Percentiles rank a stretch among this genome's conserved stretches.
Conservation (phyloP, 2,797 vertebrate species). For the Agapornis canus region DNA sequence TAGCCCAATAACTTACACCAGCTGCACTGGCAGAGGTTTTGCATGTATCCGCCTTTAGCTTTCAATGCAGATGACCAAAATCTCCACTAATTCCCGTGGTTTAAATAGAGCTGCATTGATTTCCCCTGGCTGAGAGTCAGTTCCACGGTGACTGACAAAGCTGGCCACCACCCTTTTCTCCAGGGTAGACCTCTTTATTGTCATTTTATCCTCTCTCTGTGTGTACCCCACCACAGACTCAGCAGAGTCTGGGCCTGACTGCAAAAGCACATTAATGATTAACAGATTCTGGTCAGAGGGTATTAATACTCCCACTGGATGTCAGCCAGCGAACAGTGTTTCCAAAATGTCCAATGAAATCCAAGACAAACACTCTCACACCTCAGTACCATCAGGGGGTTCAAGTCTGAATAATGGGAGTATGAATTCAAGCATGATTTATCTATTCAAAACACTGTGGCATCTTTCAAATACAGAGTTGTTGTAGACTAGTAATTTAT, state of each 20-base stretch:
- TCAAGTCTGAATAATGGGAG: slow-evolving; percentile 9
- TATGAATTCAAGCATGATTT: neutral
- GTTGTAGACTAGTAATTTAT: neutral
- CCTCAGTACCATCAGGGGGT: slow-evolving; percentile 8
- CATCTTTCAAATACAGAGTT: slow-evolving; percentile 15
- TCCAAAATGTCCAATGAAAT: slow-evolving; percentile 1
- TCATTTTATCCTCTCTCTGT: neutral
- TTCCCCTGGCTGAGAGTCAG: neutral
- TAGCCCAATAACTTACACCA: slow-evolving; percentile 12
- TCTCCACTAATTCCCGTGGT: neutral
- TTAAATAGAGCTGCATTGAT: neutral
- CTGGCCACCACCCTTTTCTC: neutral
- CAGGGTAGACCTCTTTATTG: neutral
- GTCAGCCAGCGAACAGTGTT: neutral
- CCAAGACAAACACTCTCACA: slow-evolving; percentile 41
- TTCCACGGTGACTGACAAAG: neutral
- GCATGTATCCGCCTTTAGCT: neutral
- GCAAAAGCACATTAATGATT: slow-evolving; percentile 21
- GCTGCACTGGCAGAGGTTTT: neutral
- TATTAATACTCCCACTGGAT: slow-evolving; percentile 19
- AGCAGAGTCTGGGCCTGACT: neutral
- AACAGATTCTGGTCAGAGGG: slow-evolving; percentile 25
- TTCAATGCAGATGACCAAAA: neutral
- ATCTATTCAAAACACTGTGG: neutral
- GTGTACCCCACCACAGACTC: rapidly evolving